Evolutionary conservation across 2,113 vertebrate genomes (phyloP).

Genomic region (Bambusicola thoracicus): DNA sequence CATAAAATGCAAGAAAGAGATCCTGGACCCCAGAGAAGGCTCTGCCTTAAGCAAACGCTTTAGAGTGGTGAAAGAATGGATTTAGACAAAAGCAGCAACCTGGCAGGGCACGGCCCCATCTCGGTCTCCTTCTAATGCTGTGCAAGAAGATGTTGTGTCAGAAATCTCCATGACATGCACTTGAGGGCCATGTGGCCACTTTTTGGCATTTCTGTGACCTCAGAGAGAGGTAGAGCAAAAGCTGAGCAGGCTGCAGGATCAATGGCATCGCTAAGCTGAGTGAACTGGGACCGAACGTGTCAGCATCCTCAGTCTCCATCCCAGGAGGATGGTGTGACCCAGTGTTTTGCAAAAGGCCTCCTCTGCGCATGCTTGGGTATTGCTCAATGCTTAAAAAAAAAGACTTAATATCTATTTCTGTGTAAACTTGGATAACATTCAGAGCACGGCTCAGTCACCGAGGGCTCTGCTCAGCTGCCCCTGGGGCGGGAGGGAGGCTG

Average conservation of each 20-base stretch:
- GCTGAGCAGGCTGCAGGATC: neutral
- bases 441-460: neutral
- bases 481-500: fast-evolving
- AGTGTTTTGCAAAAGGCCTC: neutral
- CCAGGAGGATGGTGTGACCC: neutral
- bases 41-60: conserved; percentile 55
- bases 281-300: neutral
- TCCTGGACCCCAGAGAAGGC: conserved; percentile 56
- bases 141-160: neutral
- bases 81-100: neutral
- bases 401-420: neutral
- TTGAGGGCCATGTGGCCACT: neutral
- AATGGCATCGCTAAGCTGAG: neutral
- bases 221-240: neutral
- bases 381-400: neutral
- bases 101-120: fast-evolving
- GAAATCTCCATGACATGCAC: neutral
- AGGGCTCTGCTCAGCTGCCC: neutral
- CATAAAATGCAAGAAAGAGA: conserved; percentile 58
- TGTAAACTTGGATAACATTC: neutral
- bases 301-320: neutral
- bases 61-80: conserved; percentile 32
- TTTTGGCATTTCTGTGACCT: neutral
- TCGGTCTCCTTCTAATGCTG: neutral
- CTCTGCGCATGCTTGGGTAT: neutral